phyloP scores from a whole-genome alignment of 2,888 invertebrate species.

The Agriopis aurantiaria region DNA sequence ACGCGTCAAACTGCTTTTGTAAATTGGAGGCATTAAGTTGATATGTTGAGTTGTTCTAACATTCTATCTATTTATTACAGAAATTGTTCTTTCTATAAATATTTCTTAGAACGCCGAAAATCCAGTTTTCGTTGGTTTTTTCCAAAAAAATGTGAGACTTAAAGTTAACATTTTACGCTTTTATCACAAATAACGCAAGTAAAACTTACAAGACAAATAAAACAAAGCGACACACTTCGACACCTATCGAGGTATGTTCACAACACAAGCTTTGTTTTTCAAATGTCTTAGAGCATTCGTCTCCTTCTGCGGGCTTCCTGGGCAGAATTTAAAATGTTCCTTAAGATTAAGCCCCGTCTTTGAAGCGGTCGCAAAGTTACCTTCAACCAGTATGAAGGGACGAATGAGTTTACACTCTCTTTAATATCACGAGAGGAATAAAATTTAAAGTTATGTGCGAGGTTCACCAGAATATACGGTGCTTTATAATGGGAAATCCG shows the following conservation, averaged over 20 bases:
- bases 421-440: constrained; percentile 46
- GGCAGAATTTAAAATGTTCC: constrained; percentile 28
- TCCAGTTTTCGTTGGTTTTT: too few relatives aligned
- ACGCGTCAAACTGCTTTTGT: too few relatives aligned
- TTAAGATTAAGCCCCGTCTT: constrained; percentile 30
- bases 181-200: not conserved
- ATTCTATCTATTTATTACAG: too few relatives aligned
- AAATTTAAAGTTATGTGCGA: constrained; percentile 21
- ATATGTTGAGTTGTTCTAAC: too few relatives aligned
- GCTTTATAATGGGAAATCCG: constrained; percentile 4
- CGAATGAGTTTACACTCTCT: constrained; percentile 43
- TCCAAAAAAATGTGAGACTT: too few relatives aligned
- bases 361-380: constrained; percentile 38
- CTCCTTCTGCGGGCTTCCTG: constrained; percentile 3
- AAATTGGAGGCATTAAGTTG: too few relatives aligned
- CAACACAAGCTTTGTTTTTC: constrained; percentile 1
- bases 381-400: constrained; percentile 35
- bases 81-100: too few relatives aligned
- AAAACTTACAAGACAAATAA: not conserved
- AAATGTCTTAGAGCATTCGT: constrained; percentile 5
- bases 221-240: not conserved
- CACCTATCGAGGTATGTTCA: not conserved
- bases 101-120: too few relatives aligned
- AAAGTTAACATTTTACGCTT: too few relatives aligned
- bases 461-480: constrained; percentile 10